These are phyloP conservation scores for Acanthosepion pharaonis DNA, from an alignment of 2,888 invertebrate genomes.

Conservation along the genomic window DNA sequence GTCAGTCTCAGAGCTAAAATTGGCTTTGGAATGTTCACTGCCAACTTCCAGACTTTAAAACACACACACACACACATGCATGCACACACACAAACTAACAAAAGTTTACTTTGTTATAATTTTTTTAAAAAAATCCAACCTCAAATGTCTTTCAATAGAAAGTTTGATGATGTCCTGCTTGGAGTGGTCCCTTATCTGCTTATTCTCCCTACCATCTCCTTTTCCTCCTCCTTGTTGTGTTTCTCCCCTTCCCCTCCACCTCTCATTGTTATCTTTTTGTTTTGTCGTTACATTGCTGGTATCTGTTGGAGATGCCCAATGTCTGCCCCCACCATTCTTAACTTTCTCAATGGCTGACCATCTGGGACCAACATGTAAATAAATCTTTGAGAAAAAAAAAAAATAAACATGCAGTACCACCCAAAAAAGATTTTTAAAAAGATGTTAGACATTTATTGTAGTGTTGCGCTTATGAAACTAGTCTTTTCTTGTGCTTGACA, in stretches of 20 bases:
- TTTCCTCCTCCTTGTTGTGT: not conserved
- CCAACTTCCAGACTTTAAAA: not conserved
- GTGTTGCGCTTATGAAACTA: not conserved
- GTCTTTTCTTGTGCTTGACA: too few species aligned
- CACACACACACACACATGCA: not conserved
- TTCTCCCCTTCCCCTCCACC: not conserved
- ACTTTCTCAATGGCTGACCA: slow-evolving; percentile 8
- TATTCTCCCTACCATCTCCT: not conserved
- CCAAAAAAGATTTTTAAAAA: not conserved
- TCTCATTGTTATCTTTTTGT: not conserved
- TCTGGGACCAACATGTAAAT: slow-evolving; percentile 11
- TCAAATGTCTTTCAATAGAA: not conserved
- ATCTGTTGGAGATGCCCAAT: not conserved
- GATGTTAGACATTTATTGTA: not conserved
- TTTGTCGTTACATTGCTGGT: not conserved
- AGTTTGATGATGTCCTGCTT: not conserved
- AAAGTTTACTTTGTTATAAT: not conserved
- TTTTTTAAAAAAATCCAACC: not conserved
- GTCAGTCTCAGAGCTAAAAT: not conserved
- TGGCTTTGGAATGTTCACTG: not conserved
- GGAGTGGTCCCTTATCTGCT: not conserved
- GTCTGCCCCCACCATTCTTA: not conserved
- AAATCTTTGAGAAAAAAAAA: not conserved
- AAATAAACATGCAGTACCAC: not conserved
- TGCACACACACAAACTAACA: not conserved